These are phyloP conservation scores for Lasioglossum leucozonium DNA, from an alignment of 2,888 invertebrate species.

Conservation along the genomic window DNA sequence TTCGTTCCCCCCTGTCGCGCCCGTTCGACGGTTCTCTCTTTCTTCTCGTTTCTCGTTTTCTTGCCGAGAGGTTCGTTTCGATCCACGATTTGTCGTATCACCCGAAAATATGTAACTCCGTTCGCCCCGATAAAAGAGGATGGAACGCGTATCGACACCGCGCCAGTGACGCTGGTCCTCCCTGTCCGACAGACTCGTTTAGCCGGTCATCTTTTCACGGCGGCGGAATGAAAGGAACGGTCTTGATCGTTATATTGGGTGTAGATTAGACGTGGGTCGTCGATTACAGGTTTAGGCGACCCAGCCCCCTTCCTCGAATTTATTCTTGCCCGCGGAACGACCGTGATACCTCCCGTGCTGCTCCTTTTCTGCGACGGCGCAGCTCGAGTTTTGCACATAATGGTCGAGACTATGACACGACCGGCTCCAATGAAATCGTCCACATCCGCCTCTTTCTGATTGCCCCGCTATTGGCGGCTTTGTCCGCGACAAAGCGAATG, in stretches of 20 bases:
- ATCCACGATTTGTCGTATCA: slow-evolving; percentile 54
- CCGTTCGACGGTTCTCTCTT: background rate
- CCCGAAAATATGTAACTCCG: slow-evolving; percentile 45
- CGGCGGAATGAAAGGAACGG: slow-evolving; percentile 57
- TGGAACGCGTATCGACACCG: slow-evolving; percentile 14
- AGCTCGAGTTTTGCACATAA: slow-evolving; percentile 21
- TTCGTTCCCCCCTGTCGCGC: background rate
- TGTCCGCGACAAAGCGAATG: background rate
- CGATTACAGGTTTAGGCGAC: slow-evolving; percentile 65
- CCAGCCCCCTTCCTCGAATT: slow-evolving; percentile 37
- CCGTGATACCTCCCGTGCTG: slow-evolving; percentile 3
- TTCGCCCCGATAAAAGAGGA: slow-evolving; percentile 26
- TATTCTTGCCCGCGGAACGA: slow-evolving; percentile 19
- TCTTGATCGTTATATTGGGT: slow-evolving; percentile 66
- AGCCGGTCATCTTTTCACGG: slow-evolving; percentile 34
- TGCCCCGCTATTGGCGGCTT: background rate
- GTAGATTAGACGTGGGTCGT: slow-evolving; percentile 74
- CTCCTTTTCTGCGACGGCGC: background rate
- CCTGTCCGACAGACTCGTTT: slow-evolving; percentile 3
- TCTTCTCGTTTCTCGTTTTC: too few species aligned
- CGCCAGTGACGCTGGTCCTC: slow-evolving; percentile 30
- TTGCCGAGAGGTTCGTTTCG: background rate
- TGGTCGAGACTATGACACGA: background rate
- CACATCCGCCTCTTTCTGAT: slow-evolving; percentile 20
- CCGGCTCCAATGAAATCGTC: slow-evolving; percentile 12